Evolutionary conservation across 2,888 invertebrate species (phyloP).

Genomic region (Sympetrum striolatum): DNA sequence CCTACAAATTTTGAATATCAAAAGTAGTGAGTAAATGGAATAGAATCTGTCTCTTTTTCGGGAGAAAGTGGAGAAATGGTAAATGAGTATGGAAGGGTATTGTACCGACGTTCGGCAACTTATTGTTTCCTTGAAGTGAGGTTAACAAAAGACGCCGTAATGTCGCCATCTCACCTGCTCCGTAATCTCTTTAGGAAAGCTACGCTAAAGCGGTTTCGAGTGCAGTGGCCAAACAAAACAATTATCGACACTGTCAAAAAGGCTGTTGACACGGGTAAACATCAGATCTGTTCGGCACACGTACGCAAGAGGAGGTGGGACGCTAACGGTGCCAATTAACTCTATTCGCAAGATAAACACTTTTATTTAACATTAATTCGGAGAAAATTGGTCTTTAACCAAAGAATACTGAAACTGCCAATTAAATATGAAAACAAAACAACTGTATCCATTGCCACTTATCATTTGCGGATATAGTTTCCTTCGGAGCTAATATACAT

Average conservation of each 20-base stretch:
- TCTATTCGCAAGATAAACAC: no score
- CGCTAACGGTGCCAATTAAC: no score
- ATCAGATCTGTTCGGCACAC: neutral
- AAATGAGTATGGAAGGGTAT: neutral
- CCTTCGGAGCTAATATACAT: no score
- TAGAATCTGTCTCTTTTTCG: neutral
- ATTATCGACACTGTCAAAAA: neutral
- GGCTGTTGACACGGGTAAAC: neutral
- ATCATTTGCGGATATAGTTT: no score
- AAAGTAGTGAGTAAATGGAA: neutral
- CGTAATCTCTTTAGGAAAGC: neutral
- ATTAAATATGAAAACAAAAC: no score
- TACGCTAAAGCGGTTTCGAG: neutral
- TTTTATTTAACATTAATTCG: no score
- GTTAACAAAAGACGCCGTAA: neutral
- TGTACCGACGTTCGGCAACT: neutral
- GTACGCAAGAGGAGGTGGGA: neutral
- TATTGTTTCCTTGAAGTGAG: neutral
- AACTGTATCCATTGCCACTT: no score
- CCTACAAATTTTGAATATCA: no score
- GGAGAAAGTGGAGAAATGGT: neutral
- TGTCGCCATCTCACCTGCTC: neutral
- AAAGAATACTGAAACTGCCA: no score
- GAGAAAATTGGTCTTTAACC: no score
- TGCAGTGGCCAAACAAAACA: neutral